Percentiles rank a stretch among this genome's conserved stretches.
Evolutionary conservation across 2,888 invertebrate genomes (phyloP).

Genomic region (Diaphora mendica): DNA sequence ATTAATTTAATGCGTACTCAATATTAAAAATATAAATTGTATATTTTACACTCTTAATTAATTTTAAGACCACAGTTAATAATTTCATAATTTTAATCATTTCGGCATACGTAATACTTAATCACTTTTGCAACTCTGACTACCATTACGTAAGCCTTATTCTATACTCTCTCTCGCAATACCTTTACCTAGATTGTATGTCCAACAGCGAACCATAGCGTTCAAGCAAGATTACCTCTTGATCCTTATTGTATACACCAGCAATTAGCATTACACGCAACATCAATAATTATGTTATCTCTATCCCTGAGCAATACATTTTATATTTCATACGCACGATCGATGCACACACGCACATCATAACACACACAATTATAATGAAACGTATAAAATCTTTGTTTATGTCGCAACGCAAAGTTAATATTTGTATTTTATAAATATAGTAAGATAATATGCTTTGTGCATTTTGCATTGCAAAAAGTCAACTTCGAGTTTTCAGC

Average conservation of each 20-base stretch:
- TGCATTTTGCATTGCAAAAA: slow-evolving; percentile 2
- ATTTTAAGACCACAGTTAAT: too few relatives aligned
- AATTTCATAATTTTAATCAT: too few relatives aligned
- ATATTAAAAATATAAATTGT: too few relatives aligned
- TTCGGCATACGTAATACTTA: not conserved
- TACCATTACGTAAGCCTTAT: not conserved
- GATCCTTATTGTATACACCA: not conserved
- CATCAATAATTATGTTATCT: not conserved
- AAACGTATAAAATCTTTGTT: not conserved
- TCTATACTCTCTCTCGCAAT: not conserved
- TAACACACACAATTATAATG: not conserved
- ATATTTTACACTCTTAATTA: too few relatives aligned
- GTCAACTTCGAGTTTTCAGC: slow-evolving; percentile 20
- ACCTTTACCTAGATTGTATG: not conserved
- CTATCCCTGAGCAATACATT: not conserved
- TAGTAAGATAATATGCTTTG: slow-evolving; percentile 2
- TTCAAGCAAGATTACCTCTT: not conserved
- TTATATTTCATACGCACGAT: not conserved
- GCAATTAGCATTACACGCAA: not conserved
- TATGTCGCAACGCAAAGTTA: not conserved
- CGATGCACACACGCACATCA: not conserved
- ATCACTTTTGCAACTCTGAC: not conserved
- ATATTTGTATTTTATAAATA: not conserved
- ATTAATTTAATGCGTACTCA: not conserved
- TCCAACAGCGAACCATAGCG: not conserved